Percentiles rank a stretch among this genome's conserved stretches.
Conservation (phyloP, 2,113 vertebrate genomes). For the Zosterops lateralis region DNA sequence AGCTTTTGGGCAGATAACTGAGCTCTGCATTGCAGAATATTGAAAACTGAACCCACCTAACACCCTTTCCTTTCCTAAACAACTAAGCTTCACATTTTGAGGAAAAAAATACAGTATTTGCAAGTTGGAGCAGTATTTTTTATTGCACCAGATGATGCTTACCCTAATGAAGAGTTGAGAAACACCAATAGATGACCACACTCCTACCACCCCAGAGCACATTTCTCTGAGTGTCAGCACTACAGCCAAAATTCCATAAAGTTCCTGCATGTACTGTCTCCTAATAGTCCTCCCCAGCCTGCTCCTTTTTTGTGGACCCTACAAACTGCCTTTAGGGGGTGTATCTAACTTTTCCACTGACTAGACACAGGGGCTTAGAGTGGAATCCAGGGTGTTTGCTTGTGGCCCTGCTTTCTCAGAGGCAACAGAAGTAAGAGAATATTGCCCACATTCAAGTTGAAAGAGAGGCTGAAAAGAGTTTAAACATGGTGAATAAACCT, state of each 20-base stretch:
- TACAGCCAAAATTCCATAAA: not conserved
- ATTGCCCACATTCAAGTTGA: not conserved
- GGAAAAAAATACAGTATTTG: not conserved
- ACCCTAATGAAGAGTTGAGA: not conserved
- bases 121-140: not conserved
- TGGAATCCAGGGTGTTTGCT: not conserved
- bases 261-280: not conserved
- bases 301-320: not conserved
- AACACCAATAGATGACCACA: not conserved
- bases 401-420: not conserved
- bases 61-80: not conserved
- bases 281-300: not conserved
- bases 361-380: not conserved
- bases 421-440: not conserved
- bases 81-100: not conserved
- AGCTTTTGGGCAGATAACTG: not conserved
- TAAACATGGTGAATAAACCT: not conserved
- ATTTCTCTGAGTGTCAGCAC: not conserved
- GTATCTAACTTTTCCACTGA: not conserved
- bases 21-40: not conserved
- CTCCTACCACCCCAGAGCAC: not conserved
- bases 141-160: not conserved
- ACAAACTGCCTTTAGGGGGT: not conserved
- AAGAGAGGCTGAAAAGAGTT: conserved; percentile 5
- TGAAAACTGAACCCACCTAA: not conserved